Percentiles rank a stretch among this genome's conserved stretches.
Evolutionary conservation across 2,113 vertebrate genomes (phyloP).

Genomic region (Salvelinus fontinalis): DNA sequence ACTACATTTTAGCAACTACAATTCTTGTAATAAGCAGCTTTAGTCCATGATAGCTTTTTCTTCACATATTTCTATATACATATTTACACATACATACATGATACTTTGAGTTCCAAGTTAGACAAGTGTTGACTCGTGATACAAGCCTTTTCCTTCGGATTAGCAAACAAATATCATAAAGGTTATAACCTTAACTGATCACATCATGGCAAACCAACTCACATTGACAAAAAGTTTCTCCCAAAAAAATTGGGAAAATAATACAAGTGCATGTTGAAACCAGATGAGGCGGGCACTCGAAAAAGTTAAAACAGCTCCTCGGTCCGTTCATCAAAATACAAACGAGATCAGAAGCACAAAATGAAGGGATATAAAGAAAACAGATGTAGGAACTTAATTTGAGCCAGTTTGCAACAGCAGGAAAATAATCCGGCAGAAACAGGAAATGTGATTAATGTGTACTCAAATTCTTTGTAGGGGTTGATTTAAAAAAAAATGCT

Average conservation of each 20-base stretch:
- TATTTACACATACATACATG: slow-evolving; percentile 67
- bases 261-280: slow-evolving; percentile 25
- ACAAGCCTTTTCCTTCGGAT: slow-evolving; percentile 58
- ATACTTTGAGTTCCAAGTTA: slow-evolving; percentile 34
- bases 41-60: slow-evolving; percentile 35
- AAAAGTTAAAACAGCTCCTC: slow-evolving; percentile 31
- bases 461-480: too few relatives aligned
- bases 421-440: not conserved
- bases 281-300: not conserved
- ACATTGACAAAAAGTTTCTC: slow-evolving; percentile 34
- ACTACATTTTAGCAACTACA: slow-evolving; percentile 44
- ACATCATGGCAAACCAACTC: slow-evolving; percentile 44
- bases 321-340: slow-evolving; percentile 44
- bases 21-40: slow-evolving; percentile 45
- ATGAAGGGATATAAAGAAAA: slow-evolving; percentile 28
- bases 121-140: slow-evolving; percentile 28
- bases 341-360: slow-evolving; percentile 39
- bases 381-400: too few relatives aligned
- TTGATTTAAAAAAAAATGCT: too few relatives aligned
- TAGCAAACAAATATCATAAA: slow-evolving; percentile 53
- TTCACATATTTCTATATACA: slow-evolving; percentile 64
- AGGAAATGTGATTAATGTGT: too few relatives aligned
- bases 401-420: not conserved
- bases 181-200: slow-evolving; percentile 53
- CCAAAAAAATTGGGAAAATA: slow-evolving; percentile 24